Conservation (phyloP, 1,140 invertebrate genomes). For the Ruditapes philippinarum region DNA sequence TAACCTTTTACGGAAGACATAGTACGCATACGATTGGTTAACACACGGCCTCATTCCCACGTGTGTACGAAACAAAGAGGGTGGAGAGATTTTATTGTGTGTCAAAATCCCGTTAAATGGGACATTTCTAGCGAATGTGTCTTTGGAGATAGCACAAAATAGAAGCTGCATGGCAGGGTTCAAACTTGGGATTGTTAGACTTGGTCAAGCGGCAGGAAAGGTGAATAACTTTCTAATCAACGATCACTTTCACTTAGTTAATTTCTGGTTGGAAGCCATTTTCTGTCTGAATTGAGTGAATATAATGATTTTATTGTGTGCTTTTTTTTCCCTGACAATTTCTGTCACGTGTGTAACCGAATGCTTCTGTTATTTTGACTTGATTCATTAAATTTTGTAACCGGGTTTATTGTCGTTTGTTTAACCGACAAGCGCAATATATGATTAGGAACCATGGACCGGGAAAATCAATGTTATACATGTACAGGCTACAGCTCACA, state of each 20-base stretch:
- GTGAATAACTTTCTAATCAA: slow-evolving; percentile 71
- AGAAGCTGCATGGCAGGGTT: slow-evolving; percentile 77
- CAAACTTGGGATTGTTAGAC: slow-evolving; percentile 86
- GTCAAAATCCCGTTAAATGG: background rate
- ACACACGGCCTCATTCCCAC: slow-evolving; percentile 75
- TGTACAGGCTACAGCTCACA: too few species aligned
- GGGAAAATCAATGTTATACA: too few species aligned
- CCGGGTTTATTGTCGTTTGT: too few species aligned
- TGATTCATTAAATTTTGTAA: too few species aligned
- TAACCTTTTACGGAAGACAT: slow-evolving; percentile 72
- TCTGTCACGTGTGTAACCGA: too few species aligned
- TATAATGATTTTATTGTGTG: background rate
- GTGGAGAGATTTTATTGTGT: slow-evolving; percentile 51
- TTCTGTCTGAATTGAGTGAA: background rate
- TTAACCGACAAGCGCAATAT: too few species aligned
- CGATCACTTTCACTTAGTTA: slow-evolving; percentile 46
- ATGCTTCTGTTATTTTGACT: too few species aligned
- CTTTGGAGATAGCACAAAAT: background rate
- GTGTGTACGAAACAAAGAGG: slow-evolving; percentile 77
- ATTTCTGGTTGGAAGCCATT: slow-evolving; percentile 52
- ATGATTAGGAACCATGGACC: too few species aligned
- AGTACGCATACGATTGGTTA: slow-evolving; percentile 69
- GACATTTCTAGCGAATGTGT: background rate
- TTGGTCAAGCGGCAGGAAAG: slow-evolving; percentile 87
- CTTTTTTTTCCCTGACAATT: too few species aligned